Evolutionary conservation across 1,140 invertebrate species (phyloP).

Genomic region (Zaprionus lachaisei): DNA sequence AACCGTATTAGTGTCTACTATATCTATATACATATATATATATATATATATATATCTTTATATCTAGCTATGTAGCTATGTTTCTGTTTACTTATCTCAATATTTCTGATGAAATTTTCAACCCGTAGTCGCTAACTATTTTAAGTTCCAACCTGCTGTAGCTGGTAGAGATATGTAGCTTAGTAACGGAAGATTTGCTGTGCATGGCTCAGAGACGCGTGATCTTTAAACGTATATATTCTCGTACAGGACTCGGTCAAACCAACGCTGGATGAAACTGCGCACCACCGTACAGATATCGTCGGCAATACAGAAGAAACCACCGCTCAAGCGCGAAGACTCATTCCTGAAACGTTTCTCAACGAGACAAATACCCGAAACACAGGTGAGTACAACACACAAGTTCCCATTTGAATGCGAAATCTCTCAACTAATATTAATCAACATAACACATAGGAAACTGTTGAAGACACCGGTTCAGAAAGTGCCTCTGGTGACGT

Average conservation of each 20-base stretch:
- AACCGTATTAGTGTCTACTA: background rate
- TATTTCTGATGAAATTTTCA: background rate
- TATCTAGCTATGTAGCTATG: background rate
- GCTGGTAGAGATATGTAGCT: constrained; percentile 25
- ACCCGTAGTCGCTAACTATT: constrained; percentile 42
- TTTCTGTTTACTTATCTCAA: background rate
- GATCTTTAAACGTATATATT: constrained; percentile 42
- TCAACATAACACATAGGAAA: constrained; percentile 59
- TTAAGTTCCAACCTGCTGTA: constrained; percentile 31
- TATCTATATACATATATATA: constrained; percentile 1
- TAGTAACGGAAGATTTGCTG: constrained; percentile 3
- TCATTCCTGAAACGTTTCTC: constrained; percentile 97
- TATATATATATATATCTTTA: constrained; percentile 5
- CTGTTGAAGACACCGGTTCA: constrained; percentile 88
- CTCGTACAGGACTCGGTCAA: constrained; percentile 91
- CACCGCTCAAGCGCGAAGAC: constrained; percentile 94
- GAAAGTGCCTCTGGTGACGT: constrained; percentile 88
- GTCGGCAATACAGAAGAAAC: constrained; percentile 93
- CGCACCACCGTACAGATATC: constrained; percentile 96
- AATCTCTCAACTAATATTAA: background rate
- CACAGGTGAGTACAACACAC: constrained; percentile 88
- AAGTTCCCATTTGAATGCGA: background rate
- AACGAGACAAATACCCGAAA: constrained; percentile 94
- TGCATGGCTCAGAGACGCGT: constrained; percentile 2
- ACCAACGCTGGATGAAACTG: constrained; percentile 97